phyloP scores from a whole-genome alignment of 2,888 invertebrate species.

The Lithophane socia region DNA sequence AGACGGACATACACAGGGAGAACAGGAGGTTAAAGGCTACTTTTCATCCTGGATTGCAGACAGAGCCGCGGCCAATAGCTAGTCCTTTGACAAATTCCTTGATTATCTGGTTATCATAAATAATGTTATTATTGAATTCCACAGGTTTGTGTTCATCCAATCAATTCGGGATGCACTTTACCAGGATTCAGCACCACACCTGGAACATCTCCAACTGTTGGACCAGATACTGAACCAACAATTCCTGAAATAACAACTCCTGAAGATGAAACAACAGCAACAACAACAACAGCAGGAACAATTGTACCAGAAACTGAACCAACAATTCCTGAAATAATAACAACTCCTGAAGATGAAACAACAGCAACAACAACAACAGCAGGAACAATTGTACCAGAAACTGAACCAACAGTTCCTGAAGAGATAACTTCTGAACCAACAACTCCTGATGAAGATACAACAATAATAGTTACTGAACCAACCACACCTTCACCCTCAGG shows the following conservation, averaged over 20 bases:
- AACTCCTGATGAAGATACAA: no score
- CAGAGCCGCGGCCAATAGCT: neutral
- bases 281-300: neutral
- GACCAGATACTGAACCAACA: neutral
- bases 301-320: neutral
- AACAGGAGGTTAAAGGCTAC: neutral
- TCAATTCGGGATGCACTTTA: conserved; percentile 70
- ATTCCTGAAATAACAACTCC: neutral
- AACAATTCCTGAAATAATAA: neutral
- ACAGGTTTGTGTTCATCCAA: conserved; percentile 77
- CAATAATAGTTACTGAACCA: no score
- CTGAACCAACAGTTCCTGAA: no score
- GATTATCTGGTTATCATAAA: neutral
- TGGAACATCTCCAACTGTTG: neutral
- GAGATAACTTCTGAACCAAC: no score
- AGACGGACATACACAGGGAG: no score
- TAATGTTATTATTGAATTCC: neutral
- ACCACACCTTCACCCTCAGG: no score
- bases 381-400: neutral
- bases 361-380: neutral
- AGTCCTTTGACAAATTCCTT: neutral
- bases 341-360: neutral
- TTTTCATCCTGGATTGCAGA: neutral
- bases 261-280: neutral
- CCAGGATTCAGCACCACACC: conserved; percentile 54